phyloP scores from a whole-genome alignment of 2,113 vertebrate genomes.

The Hemibates koningsi region DNA sequence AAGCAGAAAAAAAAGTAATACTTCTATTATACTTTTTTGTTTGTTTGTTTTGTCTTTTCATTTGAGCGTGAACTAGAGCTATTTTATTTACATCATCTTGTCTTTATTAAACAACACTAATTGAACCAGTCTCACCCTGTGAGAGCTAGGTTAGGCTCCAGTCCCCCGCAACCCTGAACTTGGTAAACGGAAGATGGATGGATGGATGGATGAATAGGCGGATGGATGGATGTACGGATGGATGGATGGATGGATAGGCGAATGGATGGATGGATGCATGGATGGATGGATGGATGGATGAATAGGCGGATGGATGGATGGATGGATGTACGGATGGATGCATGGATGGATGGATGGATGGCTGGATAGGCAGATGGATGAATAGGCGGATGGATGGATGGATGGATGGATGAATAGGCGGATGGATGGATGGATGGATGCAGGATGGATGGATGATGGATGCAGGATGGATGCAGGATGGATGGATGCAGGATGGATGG shows the following conservation, averaged over 20 bases:
- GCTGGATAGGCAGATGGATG: rapidly evolving
- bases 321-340: background rate
- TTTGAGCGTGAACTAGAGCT: background rate
- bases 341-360: background rate
- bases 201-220: rapidly evolving
- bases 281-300: rapidly evolving
- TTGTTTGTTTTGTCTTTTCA: background rate
- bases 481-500: rapidly evolving
- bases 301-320: rapidly evolving
- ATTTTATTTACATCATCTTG: background rate
- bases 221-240: no score
- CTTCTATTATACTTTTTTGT: background rate
- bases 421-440: rapidly evolving
- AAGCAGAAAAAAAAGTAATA: background rate
- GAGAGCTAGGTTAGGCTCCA: background rate
- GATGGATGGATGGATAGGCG: rapidly evolving
- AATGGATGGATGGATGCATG: rapidly evolving
- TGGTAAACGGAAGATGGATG: background rate
- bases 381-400: rapidly evolving
- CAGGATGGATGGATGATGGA: background rate
- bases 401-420: rapidly evolving
- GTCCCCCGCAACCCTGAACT: background rate
- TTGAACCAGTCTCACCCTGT: background rate
- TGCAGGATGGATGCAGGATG: rapidly evolving
- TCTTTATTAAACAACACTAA: background rate